A percentile compares a stretch with the other conserved stretches of the same genome.
Evolutionary conservation across 2,888 invertebrate genomes (phyloP).

Genomic region (Mylabris sibirica): DNA sequence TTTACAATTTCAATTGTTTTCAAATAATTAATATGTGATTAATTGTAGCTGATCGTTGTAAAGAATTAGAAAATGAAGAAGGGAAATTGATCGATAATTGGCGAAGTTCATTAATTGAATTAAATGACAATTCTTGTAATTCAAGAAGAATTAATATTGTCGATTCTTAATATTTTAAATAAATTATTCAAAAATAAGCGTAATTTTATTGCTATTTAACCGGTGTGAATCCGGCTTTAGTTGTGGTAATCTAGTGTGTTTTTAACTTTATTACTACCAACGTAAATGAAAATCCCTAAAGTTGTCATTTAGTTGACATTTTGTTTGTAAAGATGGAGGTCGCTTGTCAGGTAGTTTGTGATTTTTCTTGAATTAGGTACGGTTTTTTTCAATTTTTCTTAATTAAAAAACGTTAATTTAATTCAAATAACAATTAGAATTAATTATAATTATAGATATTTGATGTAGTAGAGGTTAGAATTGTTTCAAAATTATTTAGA

Average conservation of each 20-base stretch:
- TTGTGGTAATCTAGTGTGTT: neutral
- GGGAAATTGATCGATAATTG: constrained; percentile 25
- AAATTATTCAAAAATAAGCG: neutral
- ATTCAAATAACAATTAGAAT: neutral
- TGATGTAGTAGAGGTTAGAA: neutral
- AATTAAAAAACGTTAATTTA: neutral
- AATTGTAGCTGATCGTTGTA: constrained; percentile 15
- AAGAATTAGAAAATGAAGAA: constrained; percentile 23
- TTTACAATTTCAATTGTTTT: neutral
- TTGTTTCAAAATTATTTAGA: neutral
- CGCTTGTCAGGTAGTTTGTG: neutral
- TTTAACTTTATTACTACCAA: neutral
- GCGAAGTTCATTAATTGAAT: constrained; percentile 32
- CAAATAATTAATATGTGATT: constrained; percentile 1
- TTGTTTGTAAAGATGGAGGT: neutral
- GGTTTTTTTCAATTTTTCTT: neutral
- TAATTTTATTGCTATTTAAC: neutral
- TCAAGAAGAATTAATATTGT: constrained; percentile 13
- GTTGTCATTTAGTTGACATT: constrained; percentile 3
- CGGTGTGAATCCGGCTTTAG: neutral
- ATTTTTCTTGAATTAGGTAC: constrained; percentile 1
- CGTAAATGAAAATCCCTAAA: neutral
- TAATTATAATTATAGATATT: neutral
- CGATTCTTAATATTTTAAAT: neutral
- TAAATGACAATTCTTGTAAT: constrained; percentile 27